These are phyloP conservation scores for Eurosta solidaginis DNA, from an alignment of 1,140 invertebrate genomes.

Conservation along the genomic window DNA sequence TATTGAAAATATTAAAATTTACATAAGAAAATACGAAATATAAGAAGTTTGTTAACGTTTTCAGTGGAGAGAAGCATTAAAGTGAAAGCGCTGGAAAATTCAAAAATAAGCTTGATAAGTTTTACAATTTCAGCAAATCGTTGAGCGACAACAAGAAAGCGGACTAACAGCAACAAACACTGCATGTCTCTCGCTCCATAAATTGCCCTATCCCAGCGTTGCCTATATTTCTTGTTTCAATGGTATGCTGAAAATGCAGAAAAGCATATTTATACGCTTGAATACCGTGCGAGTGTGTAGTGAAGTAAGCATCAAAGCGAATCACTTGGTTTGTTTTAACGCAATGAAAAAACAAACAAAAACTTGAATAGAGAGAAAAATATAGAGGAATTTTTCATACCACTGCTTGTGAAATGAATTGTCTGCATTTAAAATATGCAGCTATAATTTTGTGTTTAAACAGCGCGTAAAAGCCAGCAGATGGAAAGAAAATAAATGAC, in stretches of 20 bases:
- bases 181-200: not conserved
- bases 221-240: not conserved
- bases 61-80: not conserved
- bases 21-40: not conserved
- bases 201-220: not conserved
- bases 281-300: not conserved
- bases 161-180: not conserved
- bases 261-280: constrained; percentile 1
- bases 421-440: constrained; percentile 20
- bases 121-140: not conserved
- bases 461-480: not conserved
- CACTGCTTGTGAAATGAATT: not conserved
- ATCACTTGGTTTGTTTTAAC: not conserved
- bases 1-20: not conserved
- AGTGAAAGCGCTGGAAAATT: constrained; percentile 16
- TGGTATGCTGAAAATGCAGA: not conserved
- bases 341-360: not conserved
- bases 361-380: not conserved
- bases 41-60: not conserved
- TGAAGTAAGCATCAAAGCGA: not conserved
- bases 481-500: not conserved
- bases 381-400: not conserved
- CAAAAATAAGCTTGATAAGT: constrained; percentile 24
- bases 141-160: not conserved
- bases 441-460: constrained; percentile 15